Evolutionary conservation across 2,113 vertebrate species (phyloP).

Genomic region (Vireo altiloquus): DNA sequence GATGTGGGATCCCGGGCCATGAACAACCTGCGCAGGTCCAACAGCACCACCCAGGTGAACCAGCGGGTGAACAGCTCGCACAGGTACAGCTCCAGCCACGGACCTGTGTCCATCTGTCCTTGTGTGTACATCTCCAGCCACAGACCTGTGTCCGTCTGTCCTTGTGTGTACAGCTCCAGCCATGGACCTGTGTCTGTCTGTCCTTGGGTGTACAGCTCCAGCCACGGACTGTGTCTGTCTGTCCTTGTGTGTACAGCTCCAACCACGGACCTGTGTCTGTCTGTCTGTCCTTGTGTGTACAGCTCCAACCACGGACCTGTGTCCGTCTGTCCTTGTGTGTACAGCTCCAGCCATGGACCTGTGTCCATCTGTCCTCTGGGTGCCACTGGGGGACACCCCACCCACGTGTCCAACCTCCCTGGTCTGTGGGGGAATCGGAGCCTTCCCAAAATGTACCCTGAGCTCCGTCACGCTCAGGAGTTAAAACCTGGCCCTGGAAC

Average conservation of each 20-base stretch:
- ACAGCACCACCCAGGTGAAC: constrained; percentile 88
- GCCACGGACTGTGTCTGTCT: rapidly evolving
- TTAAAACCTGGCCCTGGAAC: background rate
- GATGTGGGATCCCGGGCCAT: constrained; percentile 77
- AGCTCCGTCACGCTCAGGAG: rapidly evolving
- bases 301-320: rapidly evolving
- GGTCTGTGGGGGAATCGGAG: background rate
- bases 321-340: constrained; percentile 56
- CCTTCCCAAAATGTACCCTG: rapidly evolving
- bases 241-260: background rate
- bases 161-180: too few relatives aligned
- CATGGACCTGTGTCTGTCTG: too few relatives aligned
- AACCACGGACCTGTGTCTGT: rapidly evolving
- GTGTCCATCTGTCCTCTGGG: rapidly evolving
- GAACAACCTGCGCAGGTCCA: constrained; percentile 91
- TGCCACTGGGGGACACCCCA: background rate
- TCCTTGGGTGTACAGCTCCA: too few relatives aligned
- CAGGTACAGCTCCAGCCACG: constrained; percentile 69
- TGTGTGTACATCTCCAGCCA: constrained; percentile 64
- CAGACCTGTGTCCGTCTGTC: too few relatives aligned
- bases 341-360: rapidly evolving
- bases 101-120: rapidly evolving
- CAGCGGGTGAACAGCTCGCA: constrained; percentile 66
- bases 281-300: constrained; percentile 71
- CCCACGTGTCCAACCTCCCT: rapidly evolving